Evolutionary conservation across 2,797 vertebrate species (phyloP), one percentile per base, ranked within the genome.

Genomic region (Dipus sagitta): DNA sequence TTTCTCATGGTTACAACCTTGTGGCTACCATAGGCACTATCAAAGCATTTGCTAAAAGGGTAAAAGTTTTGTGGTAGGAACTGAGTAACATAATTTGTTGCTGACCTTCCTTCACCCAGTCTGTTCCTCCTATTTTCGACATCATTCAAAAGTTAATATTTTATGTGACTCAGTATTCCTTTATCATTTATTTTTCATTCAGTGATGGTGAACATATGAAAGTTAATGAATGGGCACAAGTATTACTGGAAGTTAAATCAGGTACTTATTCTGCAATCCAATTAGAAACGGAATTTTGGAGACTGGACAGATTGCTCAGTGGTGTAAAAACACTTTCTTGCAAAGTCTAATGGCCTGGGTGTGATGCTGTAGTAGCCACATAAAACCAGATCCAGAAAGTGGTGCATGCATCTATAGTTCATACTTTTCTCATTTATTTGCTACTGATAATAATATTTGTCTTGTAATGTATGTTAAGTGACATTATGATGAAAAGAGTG

Each of bases 401-500:
- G 52, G 52, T 54, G 2, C 52, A 54, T 54, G 52, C 10, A 54
- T 14, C 52, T 54, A 54, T 14, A 54, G 52, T 6, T 54, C 8
- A 10, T 47, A 47, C 47, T 47, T 20, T 38, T 12, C 8, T 85
- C 4, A 60, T 0, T 24, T 77, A 13, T 60, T 85, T 74, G 90
- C 77, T 23, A 4, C 30, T 76, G 7, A 68, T 93, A 65, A 38
- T 52, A 72, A 62, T 65, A 24, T 92, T 84, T 86, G 20, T 30
- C 12, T 76, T 96, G 75, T 86, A 74, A 38, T 42, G 32, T 10
- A 83, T 32, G 68, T 85, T 84, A 91, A 92, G 15, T 87, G 58
- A 24, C 68, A 23, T 64, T 74, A 11, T 11, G 30, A 76, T 15
- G 60, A 18, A 18, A 70, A 83, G n/a, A 47, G 21, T 86, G 2